phyloP scores from a whole-genome alignment of 1,140 invertebrate species.

The Armadillidium nasatum region DNA sequence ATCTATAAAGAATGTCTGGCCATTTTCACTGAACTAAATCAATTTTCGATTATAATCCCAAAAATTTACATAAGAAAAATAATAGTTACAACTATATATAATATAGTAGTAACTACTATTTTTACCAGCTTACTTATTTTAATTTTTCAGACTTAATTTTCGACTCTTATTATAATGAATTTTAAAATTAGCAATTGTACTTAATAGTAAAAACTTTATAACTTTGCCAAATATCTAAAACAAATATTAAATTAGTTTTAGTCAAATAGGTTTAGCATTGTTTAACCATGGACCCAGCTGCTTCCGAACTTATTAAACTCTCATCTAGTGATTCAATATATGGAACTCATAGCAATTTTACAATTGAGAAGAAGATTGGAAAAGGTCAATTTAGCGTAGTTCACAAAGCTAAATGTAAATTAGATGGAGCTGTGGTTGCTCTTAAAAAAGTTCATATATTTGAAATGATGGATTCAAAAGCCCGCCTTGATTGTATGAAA shows the following conservation, averaged over 20 bases:
- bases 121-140: too few relatives aligned
- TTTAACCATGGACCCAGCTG: conserved; percentile 31
- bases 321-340: conserved; percentile 45
- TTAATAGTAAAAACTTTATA: not conserved
- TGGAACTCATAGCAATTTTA: conserved; percentile 54
- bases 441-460: conserved; percentile 64
- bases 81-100: too few relatives aligned
- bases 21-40: too few relatives aligned
- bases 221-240: not conserved
- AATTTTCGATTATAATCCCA: too few relatives aligned
- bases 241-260: conserved; percentile 4
- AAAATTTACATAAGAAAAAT: too few relatives aligned
- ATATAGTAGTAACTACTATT: too few relatives aligned
- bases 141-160: too few relatives aligned
- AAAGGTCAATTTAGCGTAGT: conserved; percentile 64
- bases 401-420: conserved; percentile 52
- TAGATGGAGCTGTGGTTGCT: conserved; percentile 52
- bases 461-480: conserved; percentile 65
- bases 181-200: too few relatives aligned
- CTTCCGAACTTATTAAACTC: conserved; percentile 44
- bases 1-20: too few relatives aligned
- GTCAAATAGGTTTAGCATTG: too few relatives aligned
- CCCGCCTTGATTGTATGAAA: conserved; percentile 63
- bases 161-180: too few relatives aligned
- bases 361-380: conserved; percentile 60